Percentiles rank a stretch among this genome's conserved stretches.
Evolutionary conservation across 2,888 invertebrate genomes (phyloP).

Genomic region (Ecliptopera silaceata): DNA sequence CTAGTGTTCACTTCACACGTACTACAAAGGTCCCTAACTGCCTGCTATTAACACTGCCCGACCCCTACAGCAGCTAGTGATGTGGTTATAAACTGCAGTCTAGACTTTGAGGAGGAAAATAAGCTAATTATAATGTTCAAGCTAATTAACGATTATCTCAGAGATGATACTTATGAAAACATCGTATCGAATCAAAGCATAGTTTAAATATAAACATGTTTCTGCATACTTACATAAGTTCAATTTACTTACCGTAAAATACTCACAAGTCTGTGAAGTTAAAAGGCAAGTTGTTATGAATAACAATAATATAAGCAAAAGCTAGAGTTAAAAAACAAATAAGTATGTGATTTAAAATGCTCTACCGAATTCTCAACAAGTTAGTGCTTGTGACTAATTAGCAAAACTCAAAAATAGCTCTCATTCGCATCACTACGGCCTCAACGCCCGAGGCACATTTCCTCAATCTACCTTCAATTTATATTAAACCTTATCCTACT

Average conservation of each 20-base stretch:
- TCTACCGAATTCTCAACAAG: conserved; percentile 29
- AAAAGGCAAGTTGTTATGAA: too few relatives aligned
- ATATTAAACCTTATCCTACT: conserved; percentile 47
- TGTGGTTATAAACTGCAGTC: conserved; percentile 38
- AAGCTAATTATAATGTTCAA: conserved; percentile 8
- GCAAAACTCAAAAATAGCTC: conserved; percentile 35
- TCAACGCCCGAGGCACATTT: conserved; percentile 42
- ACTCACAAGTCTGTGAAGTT: too few relatives aligned
- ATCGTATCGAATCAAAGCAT: too few relatives aligned
- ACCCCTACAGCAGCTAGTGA: conserved; percentile 62
- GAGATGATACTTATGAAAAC: too few relatives aligned
- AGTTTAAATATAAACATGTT: too few relatives aligned
- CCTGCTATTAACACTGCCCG: conserved; percentile 78
- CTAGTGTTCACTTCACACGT: conserved; percentile 79
- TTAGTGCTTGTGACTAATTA: conserved; percentile 35
- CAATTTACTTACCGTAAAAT: too few relatives aligned
- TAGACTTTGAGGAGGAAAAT: background rate
- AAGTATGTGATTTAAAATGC: conserved; percentile 25
- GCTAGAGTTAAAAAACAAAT: conserved; percentile 6
- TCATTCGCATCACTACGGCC: too few relatives aligned
- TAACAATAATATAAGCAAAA: background rate
- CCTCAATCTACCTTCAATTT: conserved; percentile 33
- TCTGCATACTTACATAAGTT: too few relatives aligned
- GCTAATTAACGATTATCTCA: too few relatives aligned
- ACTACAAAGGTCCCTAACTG: conserved; percentile 80